These are phyloP conservation scores for Panagrolaimus sp. DNA, from an alignment of 1,140 invertebrate species.

Conservation along the genomic window DNA sequence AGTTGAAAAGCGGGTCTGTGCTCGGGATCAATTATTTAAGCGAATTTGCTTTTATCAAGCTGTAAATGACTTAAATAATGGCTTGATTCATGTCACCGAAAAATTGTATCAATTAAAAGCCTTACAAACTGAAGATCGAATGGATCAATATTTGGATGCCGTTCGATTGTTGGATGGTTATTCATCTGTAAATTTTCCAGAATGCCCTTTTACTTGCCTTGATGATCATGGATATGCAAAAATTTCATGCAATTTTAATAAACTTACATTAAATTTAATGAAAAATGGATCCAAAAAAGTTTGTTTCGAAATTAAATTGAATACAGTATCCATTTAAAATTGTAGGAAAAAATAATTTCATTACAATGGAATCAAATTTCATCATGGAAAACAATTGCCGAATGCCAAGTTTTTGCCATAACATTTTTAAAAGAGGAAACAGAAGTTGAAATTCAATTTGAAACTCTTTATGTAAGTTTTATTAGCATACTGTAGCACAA, in stretches of 20 bases:
- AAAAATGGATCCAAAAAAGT: conserved; percentile 37
- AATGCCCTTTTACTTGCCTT: conserved; percentile 26
- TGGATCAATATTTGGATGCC: conserved; percentile 41
- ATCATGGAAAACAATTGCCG: not conserved
- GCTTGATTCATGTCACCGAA: conserved; percentile 39
- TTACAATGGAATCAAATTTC: conserved; percentile 29
- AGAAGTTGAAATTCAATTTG: not conserved
- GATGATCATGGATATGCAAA: conserved; percentile 30
- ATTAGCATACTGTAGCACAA: too few relatives aligned
- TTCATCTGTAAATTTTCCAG: conserved; percentile 29
- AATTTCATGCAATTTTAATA: conserved; percentile 31
- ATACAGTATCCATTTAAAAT: not conserved
- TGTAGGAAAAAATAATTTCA: conserved; percentile 33
- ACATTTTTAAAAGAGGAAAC: not conserved
- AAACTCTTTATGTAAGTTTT: not conserved
- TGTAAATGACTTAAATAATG: conserved; percentile 50
- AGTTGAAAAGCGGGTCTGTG: conserved; percentile 37
- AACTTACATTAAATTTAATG: conserved; percentile 29
- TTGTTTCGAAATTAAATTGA: not conserved
- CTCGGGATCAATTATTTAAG: conserved; percentile 39
- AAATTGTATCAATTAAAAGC: conserved; percentile 57
- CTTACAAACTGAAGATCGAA: conserved; percentile 51
- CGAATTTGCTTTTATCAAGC: conserved; percentile 55
- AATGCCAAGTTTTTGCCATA: conserved; percentile 12
- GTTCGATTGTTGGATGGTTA: conserved; percentile 41